phyloP scores from a whole-genome alignment of 2,888 invertebrate species.

The Uloborus plumipes region DNA sequence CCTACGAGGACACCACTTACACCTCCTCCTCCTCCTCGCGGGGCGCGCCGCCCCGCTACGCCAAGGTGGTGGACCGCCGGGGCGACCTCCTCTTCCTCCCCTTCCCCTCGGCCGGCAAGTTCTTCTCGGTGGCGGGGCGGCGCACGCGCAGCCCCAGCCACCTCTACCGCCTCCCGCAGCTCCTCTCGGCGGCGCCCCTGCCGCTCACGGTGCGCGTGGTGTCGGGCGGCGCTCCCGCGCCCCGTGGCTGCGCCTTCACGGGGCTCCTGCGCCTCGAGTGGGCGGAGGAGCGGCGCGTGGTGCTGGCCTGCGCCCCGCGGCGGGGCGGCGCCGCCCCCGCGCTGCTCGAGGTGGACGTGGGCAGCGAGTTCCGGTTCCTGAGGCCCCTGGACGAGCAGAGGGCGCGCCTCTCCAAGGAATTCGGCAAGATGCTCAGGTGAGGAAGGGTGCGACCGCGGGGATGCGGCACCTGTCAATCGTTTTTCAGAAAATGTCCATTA shows the following conservation, averaged over 20 bases:
- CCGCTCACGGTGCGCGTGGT: conserved; percentile 77
- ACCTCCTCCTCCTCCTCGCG: conserved; percentile 20
- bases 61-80: conserved; percentile 50
- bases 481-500: no score
- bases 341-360: conserved; percentile 74
- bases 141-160: conserved; percentile 73
- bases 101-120: conserved; percentile 81
- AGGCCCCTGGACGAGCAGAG: conserved; percentile 77
- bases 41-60: conserved; percentile 46
- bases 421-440: conserved; percentile 75
- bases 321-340: conserved; percentile 69
- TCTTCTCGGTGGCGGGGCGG: conserved; percentile 78
- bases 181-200: conserved; percentile 76
- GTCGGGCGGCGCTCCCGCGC: conserved; percentile 69
- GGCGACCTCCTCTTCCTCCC: conserved; percentile 80
- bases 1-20: conserved; percentile 79
- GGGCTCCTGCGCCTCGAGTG: conserved; percentile 78
- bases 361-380: conserved; percentile 76
- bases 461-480: no score
- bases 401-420: conserved; percentile 78
- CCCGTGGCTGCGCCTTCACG: conserved; percentile 75
- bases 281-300: conserved; percentile 77
- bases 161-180: conserved; percentile 74
- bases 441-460: no score
- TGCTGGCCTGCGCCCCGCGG: conserved; percentile 78